phyloP scores from a whole-genome alignment of 1,140 invertebrate genomes.

The Maconellicoccus hirsutus region DNA sequence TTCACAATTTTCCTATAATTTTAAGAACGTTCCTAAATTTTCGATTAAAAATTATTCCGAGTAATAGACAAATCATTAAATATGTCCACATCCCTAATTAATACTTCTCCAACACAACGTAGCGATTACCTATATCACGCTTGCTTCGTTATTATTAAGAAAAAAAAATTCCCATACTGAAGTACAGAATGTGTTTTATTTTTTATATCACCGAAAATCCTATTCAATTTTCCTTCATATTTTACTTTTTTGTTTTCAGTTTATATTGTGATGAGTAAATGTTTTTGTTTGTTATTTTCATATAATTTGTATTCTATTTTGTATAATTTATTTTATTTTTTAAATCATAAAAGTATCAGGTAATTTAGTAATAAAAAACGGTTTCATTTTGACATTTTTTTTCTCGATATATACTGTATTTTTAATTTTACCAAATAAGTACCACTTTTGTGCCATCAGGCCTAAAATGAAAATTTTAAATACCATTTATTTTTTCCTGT shows the following conservation, averaged over 20 bases:
- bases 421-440: conserved; percentile 12
- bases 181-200: neutral
- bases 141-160: too few species aligned
- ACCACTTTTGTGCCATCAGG: conserved; percentile 19
- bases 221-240: neutral
- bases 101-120: too few species aligned
- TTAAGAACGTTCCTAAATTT: too few species aligned
- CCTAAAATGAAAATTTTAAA: conserved; percentile 17
- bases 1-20: too few species aligned
- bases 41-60: too few species aligned
- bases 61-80: too few species aligned
- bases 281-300: conserved; percentile 13
- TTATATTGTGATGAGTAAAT: conserved; percentile 17
- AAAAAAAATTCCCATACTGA: too few species aligned
- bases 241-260: conserved; percentile 11
- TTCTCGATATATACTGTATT: neutral
- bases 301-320: conserved; percentile 21
- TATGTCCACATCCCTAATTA: too few species aligned
- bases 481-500: conserved; percentile 19
- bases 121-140: too few species aligned
- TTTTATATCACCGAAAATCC: neutral
- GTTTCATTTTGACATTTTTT: neutral
- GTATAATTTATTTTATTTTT: conserved; percentile 13
- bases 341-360: neutral
- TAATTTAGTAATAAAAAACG: neutral